Evolutionary conservation across 2,113 vertebrate species (phyloP), one percentile per base, ranked within the genome.

Genomic region (Orycteropus afer): DNA sequence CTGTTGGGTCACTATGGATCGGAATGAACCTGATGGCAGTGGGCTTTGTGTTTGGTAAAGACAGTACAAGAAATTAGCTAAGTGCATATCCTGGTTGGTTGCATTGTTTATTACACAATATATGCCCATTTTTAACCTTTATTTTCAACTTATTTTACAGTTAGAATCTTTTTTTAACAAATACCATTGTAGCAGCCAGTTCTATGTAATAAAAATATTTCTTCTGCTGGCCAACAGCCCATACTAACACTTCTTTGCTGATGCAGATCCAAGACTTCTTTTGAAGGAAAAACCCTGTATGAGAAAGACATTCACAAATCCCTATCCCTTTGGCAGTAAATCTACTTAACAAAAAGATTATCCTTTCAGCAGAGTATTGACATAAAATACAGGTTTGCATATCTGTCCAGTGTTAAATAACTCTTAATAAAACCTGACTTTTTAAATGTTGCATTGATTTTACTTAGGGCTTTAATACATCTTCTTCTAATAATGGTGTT

Each of bases 141-240:
- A 57, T 89, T 84, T 94, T 86, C 71, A 61, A 78, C 40, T 86
- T 67, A 79, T 73, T 82, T 94, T 91, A 89, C 14, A 81, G 74
- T 78, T 80, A 91, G 61, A 80, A 91, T 73, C 79, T 27, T 27
- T 67, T 92, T 88, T 94, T 89, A 97, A 95, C 77, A 96, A 91
- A 95, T 93, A 90, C 40, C 42, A 95, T 92, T 82, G 49, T 69
- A 93, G 61, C 92, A 94, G 90, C 90, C 87, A 93, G 92, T 85
- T 90, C 79, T 73, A 45, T 81, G 84, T 95, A 93, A 96, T 92
- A 94, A 96, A 97, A 97, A 96, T 90, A 95, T 88, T 95, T 95
- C 87, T 97, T 90, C 84, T 90, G 85, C 90, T 96, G 96, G 95
- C 94, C 45, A 34, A 11, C 85, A 79, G 94, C 94, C 94, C 92